Base-by-base conservation (phyloP, 2,888 invertebrate genomes). In the Cephus spinipes region DNA sequence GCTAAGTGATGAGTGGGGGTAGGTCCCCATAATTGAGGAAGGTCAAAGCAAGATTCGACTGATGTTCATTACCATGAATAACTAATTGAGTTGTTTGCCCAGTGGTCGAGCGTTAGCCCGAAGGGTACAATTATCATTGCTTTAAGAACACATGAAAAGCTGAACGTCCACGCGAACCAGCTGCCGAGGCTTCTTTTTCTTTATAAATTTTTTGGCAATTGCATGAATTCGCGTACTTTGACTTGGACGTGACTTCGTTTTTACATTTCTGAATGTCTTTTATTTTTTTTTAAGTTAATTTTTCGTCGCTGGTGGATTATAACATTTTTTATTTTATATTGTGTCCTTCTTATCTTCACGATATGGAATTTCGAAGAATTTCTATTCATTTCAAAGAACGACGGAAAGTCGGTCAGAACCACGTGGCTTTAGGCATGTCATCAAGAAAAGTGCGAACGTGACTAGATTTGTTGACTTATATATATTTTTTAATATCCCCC, bases 1-100 rank as follows among this genome's bases (percentile, higher is more conserved):
- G 31, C 30, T 33, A 23, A 55, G 4, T 9, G 23, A 0, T 0
- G 23, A 55, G 40, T 55, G 40, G 40, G 40, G 9, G 6, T 55
- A 6, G 9, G 40, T 23, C 40, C 40, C 40, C 23, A 15, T 55
- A 55, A 15, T 31, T 33, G 31, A 71, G 11, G 71, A 71, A 12
- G 31, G 40, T 55, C 40, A 23, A 55, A 55, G 6, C 23, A 23
- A 55, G 4, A 6, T 15, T 40, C 4, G 69, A 32, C 30, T 15
- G 69, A 11, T 30, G 12, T 12, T 32, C 30, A 32, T 12, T 32
- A 32, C 69, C 69, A 3, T 33, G 1, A 71, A 71, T 11, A 32
- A 55, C 40, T 55, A 55, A 71, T 71, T 71, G 3, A 71, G 31
- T 71, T 71, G 31, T 71, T 71, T 71, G 71, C 71, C 71, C 33